Conservation (phyloP, 1,140 invertebrate genomes). For the Lordiphosa mommai region DNA sequence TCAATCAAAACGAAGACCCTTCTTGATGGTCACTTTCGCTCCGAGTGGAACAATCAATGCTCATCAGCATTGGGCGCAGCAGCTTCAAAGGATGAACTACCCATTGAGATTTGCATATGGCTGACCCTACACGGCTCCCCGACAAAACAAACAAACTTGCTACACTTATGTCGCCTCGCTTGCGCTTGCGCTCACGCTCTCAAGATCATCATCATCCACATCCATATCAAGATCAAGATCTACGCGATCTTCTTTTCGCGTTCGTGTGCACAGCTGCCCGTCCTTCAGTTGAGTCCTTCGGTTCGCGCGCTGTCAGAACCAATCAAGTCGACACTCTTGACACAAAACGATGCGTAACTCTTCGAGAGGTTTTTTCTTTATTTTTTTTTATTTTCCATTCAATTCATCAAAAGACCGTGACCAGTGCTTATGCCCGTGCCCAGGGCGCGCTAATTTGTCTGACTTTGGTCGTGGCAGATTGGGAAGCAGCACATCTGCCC, state of each 20-base stretch:
- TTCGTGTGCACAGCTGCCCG: slow-evolving; percentile 50
- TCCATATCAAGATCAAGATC: slow-evolving; percentile 39
- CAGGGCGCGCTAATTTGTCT: slow-evolving; percentile 60
- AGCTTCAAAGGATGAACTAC: slow-evolving; percentile 37
- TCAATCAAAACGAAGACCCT: slow-evolving; percentile 47
- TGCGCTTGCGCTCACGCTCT: slow-evolving; percentile 5
- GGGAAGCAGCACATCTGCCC: slow-evolving; percentile 41
- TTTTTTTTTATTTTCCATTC: slow-evolving; percentile 3
- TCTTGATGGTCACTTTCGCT: slow-evolving; percentile 34
- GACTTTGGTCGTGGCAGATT: slow-evolving; percentile 33
- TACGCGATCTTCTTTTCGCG: slow-evolving; percentile 50
- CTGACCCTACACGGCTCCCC: slow-evolving; percentile 54
- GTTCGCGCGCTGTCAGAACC: slow-evolving; percentile 75
- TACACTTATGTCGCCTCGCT: slow-evolving; percentile 66
- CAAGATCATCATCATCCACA: slow-evolving; percentile 35
- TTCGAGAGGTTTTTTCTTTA: slow-evolving; percentile 62
- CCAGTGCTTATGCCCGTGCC: slow-evolving; percentile 34
- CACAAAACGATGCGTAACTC: slow-evolving; percentile 76
- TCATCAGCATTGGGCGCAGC: slow-evolving; percentile 46
- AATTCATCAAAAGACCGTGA: slow-evolving; percentile 66
- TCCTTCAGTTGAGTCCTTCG: slow-evolving; percentile 36
- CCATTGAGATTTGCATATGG: slow-evolving; percentile 65
- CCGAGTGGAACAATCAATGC: slow-evolving; percentile 51
- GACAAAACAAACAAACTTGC: slow-evolving; percentile 63
- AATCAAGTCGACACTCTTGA: slow-evolving; percentile 75